Percentiles rank a stretch among this genome's conserved stretches.
Conservation (phyloP, 2,888 invertebrate species). For the Ectemnius cavifrons region DNA sequence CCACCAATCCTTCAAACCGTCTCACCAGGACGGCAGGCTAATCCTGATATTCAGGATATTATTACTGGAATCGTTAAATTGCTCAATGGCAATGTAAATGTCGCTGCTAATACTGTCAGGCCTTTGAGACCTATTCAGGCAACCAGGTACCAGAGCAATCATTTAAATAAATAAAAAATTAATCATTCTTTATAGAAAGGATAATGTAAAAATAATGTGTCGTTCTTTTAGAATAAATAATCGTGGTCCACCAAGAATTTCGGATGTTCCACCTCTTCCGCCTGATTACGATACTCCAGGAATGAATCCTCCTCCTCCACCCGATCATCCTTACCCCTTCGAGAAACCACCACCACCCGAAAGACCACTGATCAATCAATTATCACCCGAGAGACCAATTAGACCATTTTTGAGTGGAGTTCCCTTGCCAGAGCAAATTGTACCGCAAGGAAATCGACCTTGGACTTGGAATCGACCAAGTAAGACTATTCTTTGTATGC, state of each 20-base stretch:
- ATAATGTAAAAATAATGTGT: background rate
- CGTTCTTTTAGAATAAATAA: constrained; percentile 86
- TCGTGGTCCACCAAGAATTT: constrained; percentile 91
- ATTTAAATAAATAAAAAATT: background rate
- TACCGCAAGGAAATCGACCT: constrained; percentile 77
- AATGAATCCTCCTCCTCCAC: constrained; percentile 79
- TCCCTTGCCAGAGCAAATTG: constrained; percentile 87
- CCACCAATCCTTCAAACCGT: constrained; percentile 65
- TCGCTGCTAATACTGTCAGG: constrained; percentile 87
- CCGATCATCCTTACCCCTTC: constrained; percentile 85
- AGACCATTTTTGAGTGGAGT: constrained; percentile 84
- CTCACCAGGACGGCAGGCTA: constrained; percentile 79
- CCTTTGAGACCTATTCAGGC: constrained; percentile 82
- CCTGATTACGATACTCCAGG: constrained; percentile 83
- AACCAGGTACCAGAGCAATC: constrained; percentile 63
- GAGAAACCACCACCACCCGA: constrained; percentile 79
- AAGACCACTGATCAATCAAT: constrained; percentile 79
- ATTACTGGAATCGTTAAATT: constrained; percentile 93
- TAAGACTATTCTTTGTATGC: constrained; percentile 29
- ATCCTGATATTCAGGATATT: constrained; percentile 92
- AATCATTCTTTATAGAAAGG: background rate
- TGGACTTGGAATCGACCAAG: constrained; percentile 63
- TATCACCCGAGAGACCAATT: constrained; percentile 80
- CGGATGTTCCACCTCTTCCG: constrained; percentile 86
- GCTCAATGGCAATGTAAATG: constrained; percentile 92